Conservation (phyloP, 2,797 vertebrate genomes). For the Melanotaenia nigrans region DNA sequence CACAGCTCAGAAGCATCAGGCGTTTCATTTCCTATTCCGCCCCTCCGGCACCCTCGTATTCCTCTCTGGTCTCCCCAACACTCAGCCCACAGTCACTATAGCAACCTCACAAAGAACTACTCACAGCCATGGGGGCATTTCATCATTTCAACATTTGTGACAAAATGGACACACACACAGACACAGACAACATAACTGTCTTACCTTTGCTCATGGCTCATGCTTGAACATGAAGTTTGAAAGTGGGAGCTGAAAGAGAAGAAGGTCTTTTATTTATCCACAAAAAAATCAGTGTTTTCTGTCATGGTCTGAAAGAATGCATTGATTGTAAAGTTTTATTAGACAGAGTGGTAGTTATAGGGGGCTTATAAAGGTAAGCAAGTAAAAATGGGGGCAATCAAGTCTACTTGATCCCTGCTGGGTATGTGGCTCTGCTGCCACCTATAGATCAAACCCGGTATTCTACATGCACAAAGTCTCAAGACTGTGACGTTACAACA, state of each 20-base stretch:
- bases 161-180: constrained; percentile 34
- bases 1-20: constrained; percentile 52
- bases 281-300: constrained; percentile 13
- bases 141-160: constrained; percentile 67
- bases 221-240: constrained; percentile 55
- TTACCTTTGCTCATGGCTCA: constrained; percentile 79
- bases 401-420: constrained; percentile 43
- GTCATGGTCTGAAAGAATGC: constrained; percentile 33
- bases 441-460: constrained; percentile 63
- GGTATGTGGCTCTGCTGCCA: constrained; percentile 74
- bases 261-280: constrained; percentile 36
- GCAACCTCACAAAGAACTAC: constrained; percentile 70
- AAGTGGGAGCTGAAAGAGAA: constrained; percentile 69
- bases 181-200: constrained; percentile 4
- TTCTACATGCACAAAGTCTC: constrained; percentile 17
- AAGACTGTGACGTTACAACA: constrained; percentile 41
- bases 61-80: constrained; percentile 68
- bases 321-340: constrained; percentile 51
- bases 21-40: constrained; percentile 78
- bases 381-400: constrained; percentile 50
- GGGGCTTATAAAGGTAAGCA: neutral
- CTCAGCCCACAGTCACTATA: constrained; percentile 75
- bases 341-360: constrained; percentile 41
- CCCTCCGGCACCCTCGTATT: constrained; percentile 66
- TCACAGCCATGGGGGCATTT: constrained; percentile 63